Evolutionary conservation across 2,113 vertebrate species (phyloP).

Genomic region (Melanerpes formicivorus): DNA sequence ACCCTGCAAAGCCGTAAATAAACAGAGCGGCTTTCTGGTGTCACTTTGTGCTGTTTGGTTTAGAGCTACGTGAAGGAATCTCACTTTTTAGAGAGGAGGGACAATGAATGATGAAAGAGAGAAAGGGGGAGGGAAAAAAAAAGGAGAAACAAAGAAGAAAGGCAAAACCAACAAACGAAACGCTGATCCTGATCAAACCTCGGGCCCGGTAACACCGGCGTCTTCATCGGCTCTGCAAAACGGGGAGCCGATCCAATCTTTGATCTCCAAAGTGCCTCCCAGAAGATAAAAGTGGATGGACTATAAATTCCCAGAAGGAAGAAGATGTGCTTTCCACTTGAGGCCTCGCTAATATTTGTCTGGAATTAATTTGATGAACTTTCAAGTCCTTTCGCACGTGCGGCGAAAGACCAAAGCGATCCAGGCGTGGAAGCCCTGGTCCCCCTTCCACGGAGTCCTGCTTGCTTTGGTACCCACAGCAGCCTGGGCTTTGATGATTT

Average conservation of each 20-base stretch:
- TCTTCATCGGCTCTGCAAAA: neutral
- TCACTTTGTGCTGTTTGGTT: neutral
- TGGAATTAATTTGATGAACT: constrained; percentile 53
- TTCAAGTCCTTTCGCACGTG: constrained; percentile 38
- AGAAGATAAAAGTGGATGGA: constrained; percentile 48
- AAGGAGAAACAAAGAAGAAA: neutral
- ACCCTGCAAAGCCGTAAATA: neutral
- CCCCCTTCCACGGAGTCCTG: neutral
- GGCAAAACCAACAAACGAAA: neutral
- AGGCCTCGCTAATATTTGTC: constrained; percentile 26
- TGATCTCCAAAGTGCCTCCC: constrained; percentile 43
- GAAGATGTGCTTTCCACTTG: constrained; percentile 52
- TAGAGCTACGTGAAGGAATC: neutral
- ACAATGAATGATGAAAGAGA: neutral
- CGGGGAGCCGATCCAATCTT: constrained; percentile 8
- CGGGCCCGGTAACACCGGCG: neutral
- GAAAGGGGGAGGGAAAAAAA: no score
- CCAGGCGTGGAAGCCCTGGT: neutral
- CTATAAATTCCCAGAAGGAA: constrained; percentile 46
- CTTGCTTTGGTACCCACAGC: neutral
- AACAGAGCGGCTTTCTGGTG: neutral
- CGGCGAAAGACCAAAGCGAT: neutral
- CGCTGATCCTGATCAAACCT: no score
- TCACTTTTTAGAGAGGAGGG: neutral
- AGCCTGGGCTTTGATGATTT: neutral